phyloP scores from a whole-genome alignment of 2,797 vertebrate genomes.

The Phataginus tricuspis region DNA sequence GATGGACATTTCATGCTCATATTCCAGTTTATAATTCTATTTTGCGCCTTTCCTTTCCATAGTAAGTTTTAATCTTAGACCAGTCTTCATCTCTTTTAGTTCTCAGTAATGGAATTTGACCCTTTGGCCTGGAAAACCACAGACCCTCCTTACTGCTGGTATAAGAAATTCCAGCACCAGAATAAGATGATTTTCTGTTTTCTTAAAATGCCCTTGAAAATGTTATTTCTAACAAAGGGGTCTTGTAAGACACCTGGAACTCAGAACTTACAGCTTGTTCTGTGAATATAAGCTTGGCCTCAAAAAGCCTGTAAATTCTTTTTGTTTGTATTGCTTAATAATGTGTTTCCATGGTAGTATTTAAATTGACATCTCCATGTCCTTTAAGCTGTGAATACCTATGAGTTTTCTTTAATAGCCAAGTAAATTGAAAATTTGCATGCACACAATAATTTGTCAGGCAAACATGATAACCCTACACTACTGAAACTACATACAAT shows the following conservation, averaged over 20 bases:
- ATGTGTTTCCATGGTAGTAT: constrained; percentile 63
- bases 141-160: background rate
- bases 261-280: constrained; percentile 52
- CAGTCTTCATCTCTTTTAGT: constrained; percentile 15
- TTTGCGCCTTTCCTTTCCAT: constrained; percentile 22
- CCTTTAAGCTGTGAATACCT: constrained; percentile 54
- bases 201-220: constrained; percentile 68
- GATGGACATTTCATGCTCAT: background rate
- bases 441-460: constrained; percentile 36
- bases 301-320: constrained; percentile 39
- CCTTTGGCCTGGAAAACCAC: constrained; percentile 45
- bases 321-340: constrained; percentile 61
- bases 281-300: constrained; percentile 50
- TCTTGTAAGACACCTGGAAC: constrained; percentile 45
- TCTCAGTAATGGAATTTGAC: constrained; percentile 56
- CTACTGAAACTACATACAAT: background rate
- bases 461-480: no score
- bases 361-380: constrained; percentile 54
- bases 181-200: constrained; percentile 39
- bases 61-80: background rate
- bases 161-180: constrained; percentile 35
- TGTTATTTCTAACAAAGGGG: constrained; percentile 57
- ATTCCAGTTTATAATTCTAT: constrained; percentile 43
- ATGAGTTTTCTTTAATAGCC: constrained; percentile 50
- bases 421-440: constrained; percentile 53